Conservation (phyloP, 2,888 invertebrate genomes). For the Drosophila melanosoma region DNA sequence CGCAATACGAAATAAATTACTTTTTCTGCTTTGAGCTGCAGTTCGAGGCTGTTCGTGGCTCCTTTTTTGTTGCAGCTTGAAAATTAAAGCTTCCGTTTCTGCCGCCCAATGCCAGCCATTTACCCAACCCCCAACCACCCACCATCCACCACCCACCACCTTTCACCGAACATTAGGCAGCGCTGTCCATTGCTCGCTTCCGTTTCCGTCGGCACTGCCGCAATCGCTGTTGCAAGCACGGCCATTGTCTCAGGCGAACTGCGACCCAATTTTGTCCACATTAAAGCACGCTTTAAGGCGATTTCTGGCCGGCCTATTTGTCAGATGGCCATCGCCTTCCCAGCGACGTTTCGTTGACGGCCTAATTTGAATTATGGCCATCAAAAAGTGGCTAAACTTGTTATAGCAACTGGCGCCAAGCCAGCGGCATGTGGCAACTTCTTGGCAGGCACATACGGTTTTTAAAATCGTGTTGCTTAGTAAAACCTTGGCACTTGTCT, state of each 20-base stretch:
- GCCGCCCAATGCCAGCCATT: slow-evolving; percentile 58
- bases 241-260: slow-evolving; percentile 46
- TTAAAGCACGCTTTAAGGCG: slow-evolving; percentile 69
- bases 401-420: slow-evolving; percentile 62
- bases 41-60: slow-evolving; percentile 59
- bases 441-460: slow-evolving; percentile 57
- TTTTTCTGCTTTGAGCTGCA: slow-evolving; percentile 78
- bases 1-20: slow-evolving; percentile 80
- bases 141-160: slow-evolving; percentile 19
- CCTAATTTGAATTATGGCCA: slow-evolving; percentile 77
- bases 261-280: slow-evolving; percentile 54
- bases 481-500: slow-evolving; percentile 13
- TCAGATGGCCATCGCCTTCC: slow-evolving; percentile 39
- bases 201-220: slow-evolving; percentile 58
- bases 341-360: slow-evolving; percentile 13
- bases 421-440: slow-evolving; percentile 49
- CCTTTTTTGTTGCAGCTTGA: slow-evolving; percentile 71
- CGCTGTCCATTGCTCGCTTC: slow-evolving; percentile 74
- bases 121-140: slow-evolving; percentile 45
- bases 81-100: slow-evolving; percentile 78
- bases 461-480: neutral
- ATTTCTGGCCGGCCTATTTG: slow-evolving; percentile 64
- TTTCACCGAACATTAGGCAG: slow-evolving; percentile 69
- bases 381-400: slow-evolving; percentile 76
- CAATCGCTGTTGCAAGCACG: slow-evolving; percentile 14